Base-by-base conservation (phyloP, 92 coral and sea anemone species). In the Epizoanthus illoricatus region DNA sequence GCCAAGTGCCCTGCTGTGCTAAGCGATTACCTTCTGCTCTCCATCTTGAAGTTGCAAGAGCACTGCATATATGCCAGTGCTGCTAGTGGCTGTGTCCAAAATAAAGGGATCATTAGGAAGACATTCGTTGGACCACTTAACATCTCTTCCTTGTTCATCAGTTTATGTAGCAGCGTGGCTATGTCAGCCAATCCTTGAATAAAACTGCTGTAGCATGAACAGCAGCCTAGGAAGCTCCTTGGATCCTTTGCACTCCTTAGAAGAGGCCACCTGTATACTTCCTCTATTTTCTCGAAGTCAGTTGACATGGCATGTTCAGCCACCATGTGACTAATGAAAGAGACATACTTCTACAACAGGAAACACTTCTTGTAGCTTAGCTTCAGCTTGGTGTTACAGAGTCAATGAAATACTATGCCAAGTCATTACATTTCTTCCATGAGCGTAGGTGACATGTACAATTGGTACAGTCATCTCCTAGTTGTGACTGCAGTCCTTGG, bases 41-140 rank as follows among this genome's bases (percentile, higher is more conserved):
- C 73, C 73, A 20, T 68, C 49, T 36, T 68, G 49, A 16, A 68
- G 47, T 36, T 68, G 72, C 18, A 49, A 68, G 55, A 83, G 80
- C 57, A 71, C 86, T 5, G 80, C 86, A 21, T 80, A 79, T 9
- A 56, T 23, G 18, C 79, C 86, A 24, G 56, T 69, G 71, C 71
- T 83, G 24, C 80, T 83, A 3, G 80, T 70, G 71, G 71, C 70
- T 12, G 71, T 83, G 78, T 83, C 86, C 36, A 83, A 65, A 39
- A 83, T 71, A 55, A 83, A 83, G 4, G 62, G 68, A 2, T 83
- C 86, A 3, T 69, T 74, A 6, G 54, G 39, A n/a, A 17, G 41
- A 24, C 71, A 66, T 42, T 66, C 71, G 0, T 13, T 24, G 4
- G 41, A 19, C 71, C 71, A 66, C 7, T 19, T 41, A 18, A 69